Percentiles rank a stretch among this genome's conserved stretches.
Conservation (phyloP, 1,140 invertebrate genomes). For the Hesperophylax magnus region DNA sequence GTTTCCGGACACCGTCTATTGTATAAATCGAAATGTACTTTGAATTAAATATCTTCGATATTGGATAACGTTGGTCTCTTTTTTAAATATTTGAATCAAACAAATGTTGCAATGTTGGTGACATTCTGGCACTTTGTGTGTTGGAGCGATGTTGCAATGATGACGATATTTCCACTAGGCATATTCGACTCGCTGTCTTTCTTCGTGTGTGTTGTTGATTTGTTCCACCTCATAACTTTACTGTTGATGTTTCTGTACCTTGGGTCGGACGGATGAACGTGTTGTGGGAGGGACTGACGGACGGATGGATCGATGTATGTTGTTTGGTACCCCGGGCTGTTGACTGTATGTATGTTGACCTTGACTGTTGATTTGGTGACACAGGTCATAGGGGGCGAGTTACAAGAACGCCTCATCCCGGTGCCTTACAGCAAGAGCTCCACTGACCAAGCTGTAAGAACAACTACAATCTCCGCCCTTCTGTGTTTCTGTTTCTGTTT, state of each 20-base stretch:
- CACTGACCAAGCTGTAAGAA: constrained; percentile 99
- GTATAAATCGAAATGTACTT: too few relatives aligned
- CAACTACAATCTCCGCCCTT: constrained; percentile 55
- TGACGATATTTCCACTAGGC: constrained; percentile 17
- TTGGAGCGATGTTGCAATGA: background rate
- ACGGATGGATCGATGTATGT: too few relatives aligned
- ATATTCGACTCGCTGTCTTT: constrained; percentile 51
- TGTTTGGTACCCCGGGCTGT: too few relatives aligned
- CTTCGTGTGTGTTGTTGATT: constrained; percentile 25
- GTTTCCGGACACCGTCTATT: too few relatives aligned
- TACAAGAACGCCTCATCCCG: constrained; percentile 99
- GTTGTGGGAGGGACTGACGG: too few relatives aligned
- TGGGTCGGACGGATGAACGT: too few relatives aligned
- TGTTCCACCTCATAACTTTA: constrained; percentile 26
- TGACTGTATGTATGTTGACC: too few relatives aligned
- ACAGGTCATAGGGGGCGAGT: constrained; percentile 99
- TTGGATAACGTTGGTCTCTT: too few relatives aligned
- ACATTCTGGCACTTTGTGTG: too few relatives aligned
- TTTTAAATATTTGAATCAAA: too few relatives aligned
- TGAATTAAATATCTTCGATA: too few relatives aligned
- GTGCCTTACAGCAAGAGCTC: constrained; percentile 99
- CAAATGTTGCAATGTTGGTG: background rate
- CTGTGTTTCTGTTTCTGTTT: constrained; percentile 25
- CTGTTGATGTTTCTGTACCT: background rate
- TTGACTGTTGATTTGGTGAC: constrained; percentile 60